Evolutionary conservation across 2,113 vertebrate genomes (phyloP), one percentile per base, ranked within the genome.

Genomic region (Microtus richardsoni): DNA sequence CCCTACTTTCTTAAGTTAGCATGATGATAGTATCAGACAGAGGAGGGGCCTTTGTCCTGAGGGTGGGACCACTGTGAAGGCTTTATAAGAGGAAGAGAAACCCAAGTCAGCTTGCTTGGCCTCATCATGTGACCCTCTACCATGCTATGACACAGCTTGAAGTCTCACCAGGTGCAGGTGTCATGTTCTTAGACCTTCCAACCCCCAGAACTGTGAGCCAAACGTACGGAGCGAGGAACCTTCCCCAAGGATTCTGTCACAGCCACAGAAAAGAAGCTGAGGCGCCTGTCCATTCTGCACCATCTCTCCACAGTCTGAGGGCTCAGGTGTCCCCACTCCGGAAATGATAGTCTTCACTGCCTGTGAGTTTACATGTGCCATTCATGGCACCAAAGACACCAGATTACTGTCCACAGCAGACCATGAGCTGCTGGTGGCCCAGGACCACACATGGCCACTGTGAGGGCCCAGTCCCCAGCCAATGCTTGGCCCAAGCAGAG

Each of bases 111-210:
- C 26, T 54, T 19, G 9, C 58, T 82, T 10, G 9, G 10, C 39
- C 26, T 21, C 28, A 71, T 33, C 78, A n/a, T 6, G 13, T 6
- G 36, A 11, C 21, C 21, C 44, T 39, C 86, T 62, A 52, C 41
- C 33, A 1, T 36, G 11, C 30, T 21, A 8, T 0, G 13, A n/a
- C 11, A 5, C 36, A 64, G 41, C 41, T 36, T 1, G 22, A 60
- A 49, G 62, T 52, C 30, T 19, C 24, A 0, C 2, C 16, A 30
- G 79, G 8, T 2, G 24, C 49, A 21, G 5, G 9, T 0, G 12
- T 26, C 41, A 39, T 44, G 9, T 30, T 78, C n/a, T 36, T 5
- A 14, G 2, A 2, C n/a, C 24, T 41, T n/a, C 11, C 9, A 21
- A 33, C 62, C 84, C 44, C 49, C 49, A 93, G 49, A 44, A 79